phyloP scores from a whole-genome alignment of 2,888 invertebrate genomes.

The Dasypolia templi region DNA sequence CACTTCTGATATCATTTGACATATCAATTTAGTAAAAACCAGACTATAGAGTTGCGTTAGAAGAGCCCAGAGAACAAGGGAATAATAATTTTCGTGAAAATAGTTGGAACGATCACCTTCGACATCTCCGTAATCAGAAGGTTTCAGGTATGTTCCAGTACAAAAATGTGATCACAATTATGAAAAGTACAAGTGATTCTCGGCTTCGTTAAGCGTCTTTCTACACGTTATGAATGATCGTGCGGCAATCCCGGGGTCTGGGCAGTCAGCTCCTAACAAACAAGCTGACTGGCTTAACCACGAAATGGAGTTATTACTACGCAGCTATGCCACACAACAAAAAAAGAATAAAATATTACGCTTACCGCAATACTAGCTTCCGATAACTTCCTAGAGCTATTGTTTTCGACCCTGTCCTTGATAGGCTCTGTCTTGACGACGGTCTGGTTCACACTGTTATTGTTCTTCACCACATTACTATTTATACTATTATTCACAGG shows the following conservation, averaged over 20 bases:
- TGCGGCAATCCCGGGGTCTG: too few species aligned
- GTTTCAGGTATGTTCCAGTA: too few species aligned
- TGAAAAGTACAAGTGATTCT: too few species aligned
- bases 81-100: too few species aligned
- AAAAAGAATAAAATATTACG: constrained; percentile 22
- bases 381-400: constrained; percentile 78
- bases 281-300: background rate
- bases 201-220: too few species aligned
- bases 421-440: constrained; percentile 74
- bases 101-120: too few species aligned
- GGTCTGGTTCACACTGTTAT: constrained; percentile 60
- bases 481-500: constrained; percentile 58
- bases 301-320: background rate
- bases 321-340: background rate
- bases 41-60: too few species aligned
- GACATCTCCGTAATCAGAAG: too few species aligned
- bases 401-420: constrained; percentile 77
- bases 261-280: too few species aligned
- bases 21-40: background rate
- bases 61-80: too few species aligned
- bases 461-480: constrained; percentile 65
- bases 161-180: too few species aligned
- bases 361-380: constrained; percentile 82
- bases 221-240: too few species aligned
- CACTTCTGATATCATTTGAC: background rate